phyloP scores from a whole-genome alignment of 2,797 vertebrate genomes.

The Hyperoplus lanceolatus region DNA sequence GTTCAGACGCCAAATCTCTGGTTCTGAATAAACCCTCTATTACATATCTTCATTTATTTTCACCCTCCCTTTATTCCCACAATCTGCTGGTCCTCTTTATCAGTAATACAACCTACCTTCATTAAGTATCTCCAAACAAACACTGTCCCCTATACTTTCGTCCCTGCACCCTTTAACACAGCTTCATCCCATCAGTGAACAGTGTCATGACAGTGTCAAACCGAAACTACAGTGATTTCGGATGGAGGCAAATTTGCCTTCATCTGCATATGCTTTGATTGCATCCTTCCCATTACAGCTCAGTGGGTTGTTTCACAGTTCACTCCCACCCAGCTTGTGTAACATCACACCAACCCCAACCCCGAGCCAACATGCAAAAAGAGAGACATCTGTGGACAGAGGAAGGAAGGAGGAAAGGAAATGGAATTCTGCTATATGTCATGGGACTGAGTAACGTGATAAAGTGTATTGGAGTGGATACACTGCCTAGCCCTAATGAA shows the following conservation, averaged over 20 bases:
- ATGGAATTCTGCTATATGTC: slow-evolving; percentile 61
- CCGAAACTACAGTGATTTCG: slow-evolving; percentile 2
- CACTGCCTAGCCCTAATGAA: background rate
- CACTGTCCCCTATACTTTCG: background rate
- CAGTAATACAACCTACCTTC: background rate
- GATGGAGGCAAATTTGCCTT: slow-evolving; percentile 26
- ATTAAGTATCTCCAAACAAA: slow-evolving; percentile 9
- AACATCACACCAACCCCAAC: background rate
- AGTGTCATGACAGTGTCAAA: slow-evolving; percentile 3
- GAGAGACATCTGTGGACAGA: slow-evolving; percentile 66
- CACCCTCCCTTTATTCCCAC: background rate
- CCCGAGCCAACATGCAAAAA: background rate
- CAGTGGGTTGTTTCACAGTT: slow-evolving; percentile 16
- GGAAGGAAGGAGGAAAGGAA: slow-evolving; percentile 73
- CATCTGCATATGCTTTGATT: slow-evolving; percentile 55
- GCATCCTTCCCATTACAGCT: background rate
- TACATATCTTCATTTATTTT: background rate
- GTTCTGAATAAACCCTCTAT: background rate
- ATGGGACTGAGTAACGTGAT: slow-evolving; percentile 39
- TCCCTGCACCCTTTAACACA: background rate
- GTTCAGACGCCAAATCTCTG: background rate
- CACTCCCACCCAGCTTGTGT: slow-evolving; percentile 4
- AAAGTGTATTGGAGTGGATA: background rate
- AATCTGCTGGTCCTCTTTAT: slow-evolving; percentile 1
- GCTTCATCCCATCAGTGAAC: background rate